Evolutionary conservation across 2,113 vertebrate species (phyloP).

Genomic region (Peucedramus taeniatus): DNA sequence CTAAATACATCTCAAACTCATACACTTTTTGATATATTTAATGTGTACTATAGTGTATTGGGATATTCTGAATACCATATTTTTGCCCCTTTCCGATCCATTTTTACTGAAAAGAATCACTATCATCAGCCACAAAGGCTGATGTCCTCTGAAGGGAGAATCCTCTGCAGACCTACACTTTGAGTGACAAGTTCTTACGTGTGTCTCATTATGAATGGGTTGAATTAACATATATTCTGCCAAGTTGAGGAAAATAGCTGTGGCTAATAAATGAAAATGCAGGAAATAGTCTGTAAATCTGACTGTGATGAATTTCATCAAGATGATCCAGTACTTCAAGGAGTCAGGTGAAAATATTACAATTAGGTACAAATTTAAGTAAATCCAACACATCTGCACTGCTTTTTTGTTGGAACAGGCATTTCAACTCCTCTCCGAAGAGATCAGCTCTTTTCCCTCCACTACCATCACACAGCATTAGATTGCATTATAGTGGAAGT

Average conservation of each 20-base stretch:
- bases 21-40: constrained; percentile 56
- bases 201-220: constrained; percentile 59
- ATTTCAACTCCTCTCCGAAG: constrained; percentile 28
- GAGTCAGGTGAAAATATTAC: constrained; percentile 26
- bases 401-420: not conserved
- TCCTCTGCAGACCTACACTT: constrained; percentile 62
- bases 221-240: constrained; percentile 76
- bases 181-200: constrained; percentile 75
- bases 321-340: constrained; percentile 32
- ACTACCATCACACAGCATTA: not conserved
- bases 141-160: constrained; percentile 70
- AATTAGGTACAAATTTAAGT: constrained; percentile 25
- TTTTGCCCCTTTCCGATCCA: constrained; percentile 26
- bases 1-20: constrained; percentile 44
- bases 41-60: constrained; percentile 48
- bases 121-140: constrained; percentile 67
- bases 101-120: constrained; percentile 60
- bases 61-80: constrained; percentile 30
- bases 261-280: constrained; percentile 62
- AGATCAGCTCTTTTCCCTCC: not conserved
- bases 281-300: constrained; percentile 66
- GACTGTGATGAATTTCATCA: constrained; percentile 59
- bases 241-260: constrained; percentile 63
- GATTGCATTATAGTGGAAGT: not conserved
- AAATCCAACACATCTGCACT: not conserved